phyloP scores from a whole-genome alignment of 2,888 invertebrate species.

The Spodoptera littoralis region DNA sequence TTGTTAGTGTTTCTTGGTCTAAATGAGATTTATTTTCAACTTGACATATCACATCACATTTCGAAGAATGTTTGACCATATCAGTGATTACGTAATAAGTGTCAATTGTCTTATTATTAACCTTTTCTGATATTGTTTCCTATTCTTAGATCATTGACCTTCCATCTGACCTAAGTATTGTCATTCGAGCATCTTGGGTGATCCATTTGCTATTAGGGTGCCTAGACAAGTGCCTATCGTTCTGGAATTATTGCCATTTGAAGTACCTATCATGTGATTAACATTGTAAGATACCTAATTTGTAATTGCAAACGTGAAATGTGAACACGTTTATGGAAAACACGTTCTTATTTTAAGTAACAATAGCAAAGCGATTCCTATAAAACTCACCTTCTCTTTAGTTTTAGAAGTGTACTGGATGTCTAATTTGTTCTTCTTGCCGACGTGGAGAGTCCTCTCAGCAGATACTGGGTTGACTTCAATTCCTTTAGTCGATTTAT shows the following conservation, averaged over 20 bases:
- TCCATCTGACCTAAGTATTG: not conserved
- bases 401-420: conserved; percentile 35
- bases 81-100: conserved; percentile 7
- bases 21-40: conserved; percentile 11
- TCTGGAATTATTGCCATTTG: no score
- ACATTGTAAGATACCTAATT: no score
- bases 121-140: conserved; percentile 12
- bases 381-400: conserved; percentile 24
- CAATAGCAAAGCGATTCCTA: not conserved
- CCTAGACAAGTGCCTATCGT: no score
- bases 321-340: no score
- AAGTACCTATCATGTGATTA: no score
- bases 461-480: conserved; percentile 51
- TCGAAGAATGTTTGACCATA: not conserved
- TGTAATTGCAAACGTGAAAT: no score
- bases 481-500: conserved; percentile 26
- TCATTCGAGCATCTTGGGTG: conserved; percentile 4
- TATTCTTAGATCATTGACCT: conserved; percentile 17
- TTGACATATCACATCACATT: conserved; percentile 1
- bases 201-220: not conserved
- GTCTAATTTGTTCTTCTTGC: conserved; percentile 1
- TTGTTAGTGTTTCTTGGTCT: conserved; percentile 24
- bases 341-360: no score
- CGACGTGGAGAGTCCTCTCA: conserved; percentile 46
- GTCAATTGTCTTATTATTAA: conserved; percentile 12